A percentile compares a stretch with the other conserved stretches of the same genome.
These are phyloP conservation scores for Myotis yumanensis DNA, from an alignment of 2,113 vertebrate species.

Conservation along the genomic window DNA sequence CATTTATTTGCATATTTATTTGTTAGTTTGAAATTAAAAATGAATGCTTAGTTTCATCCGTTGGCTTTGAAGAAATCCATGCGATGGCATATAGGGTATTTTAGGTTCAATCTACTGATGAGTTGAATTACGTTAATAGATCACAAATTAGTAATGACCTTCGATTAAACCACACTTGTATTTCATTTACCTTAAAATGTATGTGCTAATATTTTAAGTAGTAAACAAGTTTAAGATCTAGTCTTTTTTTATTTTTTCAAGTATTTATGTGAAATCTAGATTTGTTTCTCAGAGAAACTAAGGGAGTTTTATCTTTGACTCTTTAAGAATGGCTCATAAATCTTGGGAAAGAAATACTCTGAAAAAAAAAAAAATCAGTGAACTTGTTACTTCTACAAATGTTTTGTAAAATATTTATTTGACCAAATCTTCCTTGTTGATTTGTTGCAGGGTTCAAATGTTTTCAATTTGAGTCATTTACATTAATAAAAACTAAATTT, in stretches of 20 bases:
- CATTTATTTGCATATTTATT: not conserved
- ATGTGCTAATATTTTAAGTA: not conserved
- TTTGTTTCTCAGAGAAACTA: conserved; percentile 8
- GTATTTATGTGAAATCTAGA: not conserved
- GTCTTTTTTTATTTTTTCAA: not conserved
- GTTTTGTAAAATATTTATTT: not conserved
- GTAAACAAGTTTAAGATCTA: not conserved
- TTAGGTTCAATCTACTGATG: not conserved
- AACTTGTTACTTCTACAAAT: not conserved
- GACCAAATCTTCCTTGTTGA: not conserved
- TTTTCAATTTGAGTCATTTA: not conserved
- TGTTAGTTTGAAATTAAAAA: not conserved
- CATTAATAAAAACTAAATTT: not conserved
- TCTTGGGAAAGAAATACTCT: not conserved
- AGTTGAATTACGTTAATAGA: not conserved
- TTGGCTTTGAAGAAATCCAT: not conserved
- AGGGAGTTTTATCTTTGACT: not conserved
- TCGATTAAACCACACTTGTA: not conserved
- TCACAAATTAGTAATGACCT: not conserved
- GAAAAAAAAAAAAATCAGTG: not conserved
- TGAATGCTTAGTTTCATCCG: not conserved
- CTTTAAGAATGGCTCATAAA: not conserved
- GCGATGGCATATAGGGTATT: not conserved
- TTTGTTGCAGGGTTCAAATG: not conserved
- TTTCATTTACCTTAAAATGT: not conserved